Percentiles rank a stretch among this genome's conserved stretches.
Evolutionary conservation across 2,113 vertebrate genomes (phyloP).

Genomic region (Enhydra lutris): DNA sequence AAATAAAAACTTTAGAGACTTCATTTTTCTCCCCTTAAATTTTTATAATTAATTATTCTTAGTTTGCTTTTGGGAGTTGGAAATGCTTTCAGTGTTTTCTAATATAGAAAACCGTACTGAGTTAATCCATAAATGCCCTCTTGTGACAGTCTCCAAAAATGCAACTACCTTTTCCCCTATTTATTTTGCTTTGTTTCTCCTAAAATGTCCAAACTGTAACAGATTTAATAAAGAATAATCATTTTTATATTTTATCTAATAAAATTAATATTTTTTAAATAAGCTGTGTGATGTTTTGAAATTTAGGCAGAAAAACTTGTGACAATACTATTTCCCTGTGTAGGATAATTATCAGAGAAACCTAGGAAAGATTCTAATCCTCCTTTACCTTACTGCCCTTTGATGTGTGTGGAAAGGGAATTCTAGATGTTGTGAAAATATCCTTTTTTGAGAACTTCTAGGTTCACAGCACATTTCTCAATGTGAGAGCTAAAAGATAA

Average conservation of each 20-base stretch:
- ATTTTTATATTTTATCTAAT: slow-evolving; percentile 12
- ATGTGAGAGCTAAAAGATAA: not conserved
- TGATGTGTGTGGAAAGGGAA: not conserved
- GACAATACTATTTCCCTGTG: not conserved
- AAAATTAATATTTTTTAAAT: not conserved
- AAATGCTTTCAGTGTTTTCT: slow-evolving; percentile 71
- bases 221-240: not conserved
- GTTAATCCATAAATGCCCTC: slow-evolving; percentile 88
- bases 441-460: not conserved
- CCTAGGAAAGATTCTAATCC: not conserved
- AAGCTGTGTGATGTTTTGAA: not conserved
- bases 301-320: not conserved
- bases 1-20: slow-evolving; percentile 14
- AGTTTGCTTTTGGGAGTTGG: slow-evolving; percentile 63
- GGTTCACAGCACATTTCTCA: not conserved
- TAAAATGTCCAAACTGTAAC: not conserved
- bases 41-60: slow-evolving; percentile 50
- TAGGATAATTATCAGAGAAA: not conserved
- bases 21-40: slow-evolving; percentile 16
- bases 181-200: not conserved
- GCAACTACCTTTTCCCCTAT: slow-evolving; percentile 73
- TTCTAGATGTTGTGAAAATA: not conserved
- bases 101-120: slow-evolving; percentile 77
- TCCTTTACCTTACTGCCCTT: not conserved
- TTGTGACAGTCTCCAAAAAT: slow-evolving; percentile 85